A percentile compares a stretch with the other conserved stretches of the same genome.
Evolutionary conservation across 2,888 invertebrate species (phyloP).

Genomic region (Rhimphoctona megacephalus): DNA sequence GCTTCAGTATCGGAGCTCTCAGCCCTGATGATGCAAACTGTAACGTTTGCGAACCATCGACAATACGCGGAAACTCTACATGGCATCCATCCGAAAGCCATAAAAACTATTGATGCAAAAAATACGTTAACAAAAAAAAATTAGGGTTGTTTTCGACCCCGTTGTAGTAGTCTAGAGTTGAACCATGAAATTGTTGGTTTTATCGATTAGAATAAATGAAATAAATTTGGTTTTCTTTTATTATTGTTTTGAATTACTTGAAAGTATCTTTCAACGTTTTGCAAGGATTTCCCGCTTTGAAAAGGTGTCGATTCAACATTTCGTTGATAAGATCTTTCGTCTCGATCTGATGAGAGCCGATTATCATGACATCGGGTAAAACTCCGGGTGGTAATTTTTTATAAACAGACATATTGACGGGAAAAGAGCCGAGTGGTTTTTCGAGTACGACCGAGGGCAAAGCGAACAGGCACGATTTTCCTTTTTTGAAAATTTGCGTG

Average conservation of each 20-base stretch:
- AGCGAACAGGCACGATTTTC: slow-evolving; percentile 90
- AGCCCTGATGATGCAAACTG: too few relatives aligned
- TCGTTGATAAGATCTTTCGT: slow-evolving; percentile 88
- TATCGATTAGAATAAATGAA: background rate
- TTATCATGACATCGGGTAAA: slow-evolving; percentile 87
- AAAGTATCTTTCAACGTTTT: slow-evolving; percentile 88
- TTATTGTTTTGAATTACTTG: slow-evolving; percentile 65
- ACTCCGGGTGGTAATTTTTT: slow-evolving; percentile 88
- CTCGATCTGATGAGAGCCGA: slow-evolving; percentile 87
- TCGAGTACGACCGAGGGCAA: slow-evolving; percentile 86
- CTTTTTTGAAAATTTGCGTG: slow-evolving; percentile 87
- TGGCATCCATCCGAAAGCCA: too few relatives aligned
- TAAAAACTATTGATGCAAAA: too few relatives aligned
- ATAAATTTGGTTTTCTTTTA: too few relatives aligned
- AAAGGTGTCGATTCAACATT: slow-evolving; percentile 85
- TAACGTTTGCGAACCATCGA: too few relatives aligned
- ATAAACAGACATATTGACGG: slow-evolving; percentile 87
- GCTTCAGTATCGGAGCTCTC: too few relatives aligned
- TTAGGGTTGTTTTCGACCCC: too few relatives aligned
- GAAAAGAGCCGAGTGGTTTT: slow-evolving; percentile 86
- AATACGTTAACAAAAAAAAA: too few relatives aligned
- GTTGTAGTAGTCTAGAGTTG: too few relatives aligned
- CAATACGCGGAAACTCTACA: too few relatives aligned
- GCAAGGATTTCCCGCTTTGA: slow-evolving; percentile 85
- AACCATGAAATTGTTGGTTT: too few relatives aligned